Evolutionary conservation across 2,888 invertebrate genomes (phyloP).

Genomic region (Elmis aenea): DNA sequence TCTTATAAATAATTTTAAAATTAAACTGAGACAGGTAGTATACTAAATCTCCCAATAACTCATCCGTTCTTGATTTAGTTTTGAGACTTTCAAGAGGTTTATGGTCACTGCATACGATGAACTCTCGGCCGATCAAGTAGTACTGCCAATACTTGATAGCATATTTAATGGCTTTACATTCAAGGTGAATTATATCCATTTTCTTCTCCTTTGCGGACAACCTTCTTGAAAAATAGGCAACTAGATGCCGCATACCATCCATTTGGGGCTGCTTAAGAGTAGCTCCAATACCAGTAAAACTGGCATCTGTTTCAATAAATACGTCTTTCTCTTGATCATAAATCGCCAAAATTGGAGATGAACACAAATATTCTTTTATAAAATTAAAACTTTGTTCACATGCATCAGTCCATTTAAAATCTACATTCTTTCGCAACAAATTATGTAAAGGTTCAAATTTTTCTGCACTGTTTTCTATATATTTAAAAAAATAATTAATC

Average conservation of each 20-base stretch:
- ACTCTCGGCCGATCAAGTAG: no score
- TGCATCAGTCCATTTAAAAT: constrained; percentile 10
- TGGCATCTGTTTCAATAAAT: no score
- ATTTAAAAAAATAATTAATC: not conserved
- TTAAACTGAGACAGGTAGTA: constrained; percentile 22
- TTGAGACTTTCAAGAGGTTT: no score
- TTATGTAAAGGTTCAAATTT: no score
- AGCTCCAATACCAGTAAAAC: constrained; percentile 24
- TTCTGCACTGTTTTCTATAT: no score
- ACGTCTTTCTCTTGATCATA: constrained; percentile 9
- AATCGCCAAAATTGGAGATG: constrained; percentile 2
- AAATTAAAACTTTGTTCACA: constrained; percentile 7
- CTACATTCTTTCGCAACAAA: constrained; percentile 6
- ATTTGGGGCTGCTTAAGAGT: constrained; percentile 25
- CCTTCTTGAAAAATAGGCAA: constrained; percentile 23
- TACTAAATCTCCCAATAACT: constrained; percentile 21
- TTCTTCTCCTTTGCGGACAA: constrained; percentile 23
- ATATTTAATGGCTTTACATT: constrained; percentile 27
- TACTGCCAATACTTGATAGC: constrained; percentile 26
- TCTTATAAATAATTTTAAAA: no score
- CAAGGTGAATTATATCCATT: no score
- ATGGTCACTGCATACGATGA: no score
- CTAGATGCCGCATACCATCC: constrained; percentile 17
- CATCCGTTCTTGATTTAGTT: no score
- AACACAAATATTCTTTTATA: no score